These are phyloP conservation scores for Kuschelorhynchus macadamiae DNA, from an alignment of 2,888 invertebrate genomes.

Conservation along the genomic window DNA sequence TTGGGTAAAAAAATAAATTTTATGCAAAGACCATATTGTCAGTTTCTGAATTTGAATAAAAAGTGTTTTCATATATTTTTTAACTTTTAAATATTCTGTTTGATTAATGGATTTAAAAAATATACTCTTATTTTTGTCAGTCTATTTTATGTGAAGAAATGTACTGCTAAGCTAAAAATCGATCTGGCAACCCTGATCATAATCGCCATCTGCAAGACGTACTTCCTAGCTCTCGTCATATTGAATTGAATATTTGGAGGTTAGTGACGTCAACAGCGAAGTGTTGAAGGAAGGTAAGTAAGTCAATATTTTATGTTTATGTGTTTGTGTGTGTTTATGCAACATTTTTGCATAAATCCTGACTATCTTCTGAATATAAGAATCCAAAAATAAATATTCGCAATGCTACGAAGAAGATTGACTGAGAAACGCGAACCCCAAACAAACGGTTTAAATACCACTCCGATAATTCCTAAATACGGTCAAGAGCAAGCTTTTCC, in stretches of 20 bases:
- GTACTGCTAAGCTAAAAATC: too few species aligned
- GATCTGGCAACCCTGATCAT: too few species aligned
- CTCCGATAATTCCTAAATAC: slow-evolving; percentile 49
- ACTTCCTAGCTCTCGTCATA: slow-evolving; percentile 36
- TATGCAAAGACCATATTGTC: too few species aligned
- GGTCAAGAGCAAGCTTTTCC: slow-evolving; percentile 51
- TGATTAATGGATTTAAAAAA: too few species aligned
- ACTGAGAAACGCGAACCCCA: slow-evolving; percentile 42
- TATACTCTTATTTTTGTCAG: too few species aligned
- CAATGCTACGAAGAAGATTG: slow-evolving; percentile 54
- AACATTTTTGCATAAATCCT: slow-evolving; percentile 1
- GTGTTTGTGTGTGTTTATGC: slow-evolving; percentile 18
- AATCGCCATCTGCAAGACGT: slow-evolving; percentile 21
- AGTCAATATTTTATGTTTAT: slow-evolving; percentile 50
- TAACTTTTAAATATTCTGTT: too few species aligned
- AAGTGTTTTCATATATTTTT: too few species aligned
- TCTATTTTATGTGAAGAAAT: too few species aligned
- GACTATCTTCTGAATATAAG: not conserved
- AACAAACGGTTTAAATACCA: slow-evolving; percentile 42
- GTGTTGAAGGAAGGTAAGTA: slow-evolving; percentile 53
- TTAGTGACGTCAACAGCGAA: slow-evolving; percentile 51
- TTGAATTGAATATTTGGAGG: slow-evolving; percentile 46
- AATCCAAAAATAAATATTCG: slow-evolving; percentile 1
- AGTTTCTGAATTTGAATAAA: too few species aligned
- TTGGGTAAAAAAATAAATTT: too few species aligned